Base-by-base conservation (phyloP, 2,888 invertebrate species). In the Arrhopalites spinosus region DNA sequence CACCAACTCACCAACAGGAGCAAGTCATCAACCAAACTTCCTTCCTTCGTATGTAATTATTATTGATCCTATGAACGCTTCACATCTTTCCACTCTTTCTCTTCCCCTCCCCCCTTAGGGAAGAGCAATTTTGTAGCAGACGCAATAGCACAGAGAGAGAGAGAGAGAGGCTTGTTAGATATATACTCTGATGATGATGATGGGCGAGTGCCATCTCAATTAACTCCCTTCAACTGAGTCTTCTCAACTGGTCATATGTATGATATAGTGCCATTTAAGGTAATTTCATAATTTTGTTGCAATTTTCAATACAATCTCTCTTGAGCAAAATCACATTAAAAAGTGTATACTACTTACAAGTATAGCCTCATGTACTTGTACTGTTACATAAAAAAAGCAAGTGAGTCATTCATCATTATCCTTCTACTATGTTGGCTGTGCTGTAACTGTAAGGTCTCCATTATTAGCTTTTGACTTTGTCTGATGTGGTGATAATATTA, bases 11-110 rank as follows among this genome's bases (percentile, higher is more conserved):
- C 45, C 15, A 53, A 11, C 15, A 29, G 64, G 29, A 64, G 64
- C 30, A 75, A 72, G 71, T 74, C 76, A 75, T 78, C 75, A 75
- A 66, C 74, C 74, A 75, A 78, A 75, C 76, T 67, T 78, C 73
- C 70, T 75, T 66, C 66, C 61, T 77, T 77, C 29, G 17, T 70
- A 56, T 36, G 30, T 70, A 70, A 70, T 59, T 59, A 70, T 59
- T 59, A 59, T 70, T 70, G 70, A 70, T 59, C 70, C 13, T 53
- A 8, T 63, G 63, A 13, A 30, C 59, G 11, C 30, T 63, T 29
- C 63, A 29, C 29, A 11, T 15, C 30, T 29, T 63, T 29, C 63
- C 29, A 29, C 63, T 63, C 29, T 17, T 29, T 27, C 11, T 29
- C 17, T 29, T 30, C 27, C 17, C 15, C 25, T 63, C 63, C 30